phyloP scores from a whole-genome alignment of 2,797 vertebrate species.

The Xiphophorus birchmanni region DNA sequence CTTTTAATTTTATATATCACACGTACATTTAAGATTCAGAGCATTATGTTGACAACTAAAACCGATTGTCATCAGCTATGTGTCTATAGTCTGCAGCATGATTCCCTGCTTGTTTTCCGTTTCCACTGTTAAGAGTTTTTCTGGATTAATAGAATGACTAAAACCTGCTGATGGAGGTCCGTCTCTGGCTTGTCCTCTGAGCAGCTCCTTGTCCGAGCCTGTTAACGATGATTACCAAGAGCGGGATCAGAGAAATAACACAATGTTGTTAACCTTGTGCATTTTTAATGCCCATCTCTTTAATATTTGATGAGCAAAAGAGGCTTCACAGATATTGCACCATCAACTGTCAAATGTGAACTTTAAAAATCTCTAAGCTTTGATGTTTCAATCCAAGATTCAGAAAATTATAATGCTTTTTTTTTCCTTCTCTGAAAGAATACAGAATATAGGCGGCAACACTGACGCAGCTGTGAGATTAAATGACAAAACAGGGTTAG shows the following conservation, averaged over 20 bases:
- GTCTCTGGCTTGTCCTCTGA: constrained; percentile 1
- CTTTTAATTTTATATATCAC: no score
- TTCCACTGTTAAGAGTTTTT: neutral
- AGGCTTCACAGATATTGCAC: constrained; percentile 42
- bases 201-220: constrained; percentile 4
- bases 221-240: constrained; percentile 44
- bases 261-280: constrained; percentile 60
- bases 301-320: constrained; percentile 67
- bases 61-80: no score
- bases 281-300: constrained; percentile 65
- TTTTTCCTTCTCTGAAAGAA: neutral
- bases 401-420: neutral
- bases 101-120: constrained; percentile 12
- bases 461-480: neutral
- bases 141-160: neutral
- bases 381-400: constrained; percentile 24
- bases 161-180: constrained; percentile 10
- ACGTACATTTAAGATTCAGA: no score
- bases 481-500: neutral
- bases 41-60: no score
- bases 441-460: neutral
- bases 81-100: neutral
- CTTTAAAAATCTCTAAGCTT: constrained; percentile 16
- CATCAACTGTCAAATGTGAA: constrained; percentile 33
- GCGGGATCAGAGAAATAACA: constrained; percentile 51